A percentile compares a stretch with the other conserved stretches of the same genome.
These are phyloP conservation scores for Lycia hirtaria DNA, from an alignment of 2,888 invertebrate species.

Conservation along the genomic window DNA sequence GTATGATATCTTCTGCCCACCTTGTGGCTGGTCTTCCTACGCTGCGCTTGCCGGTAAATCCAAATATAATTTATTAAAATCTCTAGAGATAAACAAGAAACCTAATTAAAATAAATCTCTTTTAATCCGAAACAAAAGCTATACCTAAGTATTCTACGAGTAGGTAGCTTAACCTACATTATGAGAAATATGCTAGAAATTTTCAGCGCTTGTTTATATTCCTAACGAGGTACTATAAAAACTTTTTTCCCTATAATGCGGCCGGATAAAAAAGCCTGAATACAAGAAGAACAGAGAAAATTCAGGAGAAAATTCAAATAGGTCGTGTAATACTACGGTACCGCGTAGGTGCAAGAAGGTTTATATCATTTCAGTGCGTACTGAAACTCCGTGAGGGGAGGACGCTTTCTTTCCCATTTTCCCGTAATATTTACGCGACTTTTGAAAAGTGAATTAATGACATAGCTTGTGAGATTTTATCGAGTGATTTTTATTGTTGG, in stretches of 20 bases:
- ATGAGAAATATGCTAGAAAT: conserved; percentile 46
- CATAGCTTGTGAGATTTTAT: conserved; percentile 42
- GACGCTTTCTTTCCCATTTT: conserved; percentile 50
- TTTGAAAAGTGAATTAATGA: conserved; percentile 49
- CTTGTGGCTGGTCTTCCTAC: too few relatives aligned
- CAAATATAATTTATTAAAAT: background rate
- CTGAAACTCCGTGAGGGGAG: conserved; percentile 48
- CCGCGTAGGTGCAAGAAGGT: conserved; percentile 55
- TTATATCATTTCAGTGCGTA: conserved; percentile 68
- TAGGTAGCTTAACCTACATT: too few relatives aligned
- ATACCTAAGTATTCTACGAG: background rate
- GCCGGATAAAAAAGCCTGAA: conserved; percentile 28
- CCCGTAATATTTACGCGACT: conserved; percentile 55
- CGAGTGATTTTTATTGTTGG: conserved; percentile 42
- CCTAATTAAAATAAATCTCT: background rate
- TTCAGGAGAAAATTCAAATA: conserved; percentile 37
- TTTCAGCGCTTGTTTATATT: conserved; percentile 55
- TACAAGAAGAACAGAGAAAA: conserved; percentile 34
- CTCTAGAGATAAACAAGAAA: background rate
- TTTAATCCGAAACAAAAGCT: conserved; percentile 4
- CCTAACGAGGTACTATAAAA: conserved; percentile 59
- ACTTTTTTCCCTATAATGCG: conserved; percentile 42
- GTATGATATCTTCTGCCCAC: too few relatives aligned
- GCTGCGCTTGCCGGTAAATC: too few relatives aligned
- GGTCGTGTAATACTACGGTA: conserved; percentile 75